These are phyloP conservation scores for Archivesica marissinica DNA, from an alignment of 1,140 invertebrate species.

Conservation along the genomic window DNA sequence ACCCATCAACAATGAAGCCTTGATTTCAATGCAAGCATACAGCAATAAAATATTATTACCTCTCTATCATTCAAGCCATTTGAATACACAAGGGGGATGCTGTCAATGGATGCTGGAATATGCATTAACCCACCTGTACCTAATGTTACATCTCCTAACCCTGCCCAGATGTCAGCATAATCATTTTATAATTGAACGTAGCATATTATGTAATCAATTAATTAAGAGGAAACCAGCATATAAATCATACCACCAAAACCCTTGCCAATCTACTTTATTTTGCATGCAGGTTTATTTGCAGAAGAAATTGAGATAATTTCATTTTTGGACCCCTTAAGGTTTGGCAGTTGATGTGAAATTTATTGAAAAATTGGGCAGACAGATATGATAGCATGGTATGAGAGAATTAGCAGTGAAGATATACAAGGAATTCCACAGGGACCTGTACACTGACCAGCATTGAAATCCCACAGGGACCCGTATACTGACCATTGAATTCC, in stretches of 20 bases:
- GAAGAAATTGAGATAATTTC: too few species aligned
- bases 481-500: too few species aligned
- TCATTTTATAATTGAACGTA: slow-evolving; percentile 15
- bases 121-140: slow-evolving; percentile 19
- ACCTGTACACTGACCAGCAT: not conserved
- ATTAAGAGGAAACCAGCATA: not conserved
- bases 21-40: not conserved
- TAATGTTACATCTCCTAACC: slow-evolving; percentile 1
- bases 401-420: too few species aligned
- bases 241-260: not conserved
- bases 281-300: not conserved
- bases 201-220: slow-evolving; percentile 42
- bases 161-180: slow-evolving; percentile 21
- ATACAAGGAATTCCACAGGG: slow-evolving; percentile 5
- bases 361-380: too few species aligned
- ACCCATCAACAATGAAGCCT: not conserved
- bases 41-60: slow-evolving; percentile 6
- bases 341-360: too few species aligned
- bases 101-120: slow-evolving; percentile 4
- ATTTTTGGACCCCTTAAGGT: too few species aligned
- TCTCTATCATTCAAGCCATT: not conserved
- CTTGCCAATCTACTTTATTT: slow-evolving; percentile 5
- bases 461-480: not conserved
- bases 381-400: too few species aligned
- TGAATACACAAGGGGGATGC: slow-evolving; percentile 1